These are phyloP conservation scores for Actinernus sp. DNA, from an alignment of 92 coral and sea anemone species.

Conservation along the genomic window DNA sequence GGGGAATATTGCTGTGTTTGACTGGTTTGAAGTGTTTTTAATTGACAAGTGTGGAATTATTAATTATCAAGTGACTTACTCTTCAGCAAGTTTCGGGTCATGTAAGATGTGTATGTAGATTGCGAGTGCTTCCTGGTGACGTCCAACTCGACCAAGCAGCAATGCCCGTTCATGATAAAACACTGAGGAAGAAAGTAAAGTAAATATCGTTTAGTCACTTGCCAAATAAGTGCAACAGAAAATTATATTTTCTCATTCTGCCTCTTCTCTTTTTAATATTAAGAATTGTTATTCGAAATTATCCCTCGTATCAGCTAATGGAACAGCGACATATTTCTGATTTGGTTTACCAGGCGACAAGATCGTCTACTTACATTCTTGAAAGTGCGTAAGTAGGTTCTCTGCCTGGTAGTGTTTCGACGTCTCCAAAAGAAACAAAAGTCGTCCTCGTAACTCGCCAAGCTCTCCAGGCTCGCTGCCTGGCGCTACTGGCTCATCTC, in stretches of 20 bases:
- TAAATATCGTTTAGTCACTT: too few species aligned
- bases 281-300: not conserved
- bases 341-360: not conserved
- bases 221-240: too few species aligned
- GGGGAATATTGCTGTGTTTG: too few species aligned
- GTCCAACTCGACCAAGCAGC: conserved; percentile 94
- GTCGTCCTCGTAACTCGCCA: conserved; percentile 92
- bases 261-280: not conserved
- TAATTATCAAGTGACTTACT: conserved; percentile 61
- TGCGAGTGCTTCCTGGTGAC: conserved; percentile 95
- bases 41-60: too few species aligned
- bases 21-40: too few species aligned
- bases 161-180: conserved; percentile 94
- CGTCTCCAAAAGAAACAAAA: conserved; percentile 88
- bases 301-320: not conserved
- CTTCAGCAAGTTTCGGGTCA: conserved; percentile 85
- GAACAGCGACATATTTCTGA: not conserved
- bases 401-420: conserved; percentile 95
- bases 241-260: too few species aligned
- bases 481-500: conserved; percentile 83
- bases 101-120: conserved; percentile 87
- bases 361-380: conserved; percentile 77
- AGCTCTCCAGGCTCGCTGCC: conserved; percentile 99
- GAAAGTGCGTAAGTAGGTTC: conserved; percentile 93
- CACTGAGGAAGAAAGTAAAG: conserved; percentile 43